Base-by-base conservation (phyloP, 2,888 invertebrate species). In the Cynaeus angustus region DNA sequence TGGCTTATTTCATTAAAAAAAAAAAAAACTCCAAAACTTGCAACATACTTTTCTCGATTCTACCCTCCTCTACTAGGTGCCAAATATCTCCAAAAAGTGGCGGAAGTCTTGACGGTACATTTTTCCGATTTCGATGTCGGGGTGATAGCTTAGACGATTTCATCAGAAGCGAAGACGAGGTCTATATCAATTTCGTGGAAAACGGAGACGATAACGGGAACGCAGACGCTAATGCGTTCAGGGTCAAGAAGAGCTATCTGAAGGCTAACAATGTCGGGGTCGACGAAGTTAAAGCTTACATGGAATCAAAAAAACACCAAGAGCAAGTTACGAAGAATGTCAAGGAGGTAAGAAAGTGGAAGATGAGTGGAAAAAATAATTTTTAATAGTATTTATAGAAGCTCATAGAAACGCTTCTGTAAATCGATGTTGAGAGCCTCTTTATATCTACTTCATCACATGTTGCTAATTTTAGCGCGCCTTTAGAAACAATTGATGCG, bases 181-280 rank as follows among this genome's bases (percentile, higher is more conserved):
- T 83, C 13, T 83, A 82, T 67, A 79, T 82, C 26, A 83, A 82
- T 74, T 82, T 81, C 68, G 75, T 80, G 59, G 82, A 83, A 70
- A 80, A 77, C 53, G 75, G 77, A 41, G 79, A 80, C 37, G 72
- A 71, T 68, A 77, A 58, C 33, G 81, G 81, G 30, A 82, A 82
- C 65, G 77, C 77, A 0, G 81, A 82, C 58, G 80, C 78, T 2
- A 82, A 82, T 58, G 73, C 78, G 5, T 72, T 75, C 62, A 72
- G 53, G 64, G 71, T 66, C 38, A 58, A 56, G 30, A 67, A 45
- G 67, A 69, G 68, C 26, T 50, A 55, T 46, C 28, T 43, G 28
- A 56, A 52, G 33, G 33, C 28, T 10, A 37, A 43, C 37, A 48
- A 33, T 38, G 46, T 56, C 16, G 65, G 43, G 13, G 53, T 65